Evolutionary conservation across 2,113 vertebrate species (phyloP), one percentile per base, ranked within the genome.

Genomic region (Zosterops hypoxanthus): DNA sequence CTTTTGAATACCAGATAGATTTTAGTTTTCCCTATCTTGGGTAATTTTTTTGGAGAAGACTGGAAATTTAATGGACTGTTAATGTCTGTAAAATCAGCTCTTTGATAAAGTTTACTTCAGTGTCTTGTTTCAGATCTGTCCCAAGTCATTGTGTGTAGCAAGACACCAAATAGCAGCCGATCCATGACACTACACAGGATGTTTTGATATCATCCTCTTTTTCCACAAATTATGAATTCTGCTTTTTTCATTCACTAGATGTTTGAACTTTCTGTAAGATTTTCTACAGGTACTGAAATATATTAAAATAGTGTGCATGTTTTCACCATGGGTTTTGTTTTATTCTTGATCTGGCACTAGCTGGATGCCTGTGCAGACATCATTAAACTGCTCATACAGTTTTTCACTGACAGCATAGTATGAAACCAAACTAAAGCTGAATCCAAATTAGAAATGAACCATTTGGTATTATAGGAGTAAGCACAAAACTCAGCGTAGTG

Each of bases 361-460:
- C 52, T 41, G 15, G 13, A 8, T 46, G 41, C 29, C 39, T 44
- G 26, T 66, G 47, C 42, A 69, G 50, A 84, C 50, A 29, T 14
- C 16, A 16, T 47, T 68, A 69, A 76, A 25, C 25, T 86, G 31
- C 76, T 64, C 39, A 16, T 42, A 13, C 1, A 22, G 59, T 28
- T 89, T 94, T 75, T 91, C 59, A 82, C 53, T 73, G 72, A 36
- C 49, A 64, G 52, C 39, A 8, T 21, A 60, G 46, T 64, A 56
- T 41, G 60, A 78, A 82, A 73, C 26, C 23, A 21, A 85, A 39
- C 57, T 64, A 89, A 83, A 93, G 25, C 44, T 72, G 72, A 87
- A 73, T 88, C 64, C 76, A 70, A 70, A 77, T 47, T 41, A 85
- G 63, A 94, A 96, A 64, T 64, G 2, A 88, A 13, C n/a, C 21